Percentiles rank a stretch among this genome's conserved stretches.
These are phyloP conservation scores for Picus viridis DNA, from an alignment of 2,797 vertebrate genomes.

Conservation along the genomic window DNA sequence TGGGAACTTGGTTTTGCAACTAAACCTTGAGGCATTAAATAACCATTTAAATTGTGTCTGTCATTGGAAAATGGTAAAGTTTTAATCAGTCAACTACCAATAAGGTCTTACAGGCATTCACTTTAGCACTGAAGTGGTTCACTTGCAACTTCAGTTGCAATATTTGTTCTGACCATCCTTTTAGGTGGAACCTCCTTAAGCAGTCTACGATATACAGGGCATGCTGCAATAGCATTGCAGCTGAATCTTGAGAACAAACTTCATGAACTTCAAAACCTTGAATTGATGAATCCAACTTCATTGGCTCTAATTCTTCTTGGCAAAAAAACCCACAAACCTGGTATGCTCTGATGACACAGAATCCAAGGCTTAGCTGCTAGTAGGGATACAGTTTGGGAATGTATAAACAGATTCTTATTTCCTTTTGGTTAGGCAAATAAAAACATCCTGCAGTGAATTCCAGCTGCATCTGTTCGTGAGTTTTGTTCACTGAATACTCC, in stretches of 20 bases:
- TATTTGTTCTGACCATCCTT: not conserved
- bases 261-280: not conserved
- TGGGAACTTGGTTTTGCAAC: not conserved
- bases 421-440: not conserved
- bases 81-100: not conserved
- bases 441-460: not conserved
- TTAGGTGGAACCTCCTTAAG: not conserved
- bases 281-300: not conserved
- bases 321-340: not conserved
- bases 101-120: not conserved
- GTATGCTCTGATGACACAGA: not conserved
- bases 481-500: not conserved
- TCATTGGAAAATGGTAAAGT: not conserved
- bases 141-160: not conserved
- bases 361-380: not conserved
- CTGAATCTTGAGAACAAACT: not conserved
- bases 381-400: not conserved
- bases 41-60: not conserved
- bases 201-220: too few relatives aligned
- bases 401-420: not conserved
- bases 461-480: not conserved
- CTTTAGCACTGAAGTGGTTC: not conserved
- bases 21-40: not conserved
- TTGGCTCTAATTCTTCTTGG: not conserved
- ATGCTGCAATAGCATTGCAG: not conserved